Evolutionary conservation across 2,888 invertebrate species (phyloP).

Genomic region (Lithophane semibrunnea): DNA sequence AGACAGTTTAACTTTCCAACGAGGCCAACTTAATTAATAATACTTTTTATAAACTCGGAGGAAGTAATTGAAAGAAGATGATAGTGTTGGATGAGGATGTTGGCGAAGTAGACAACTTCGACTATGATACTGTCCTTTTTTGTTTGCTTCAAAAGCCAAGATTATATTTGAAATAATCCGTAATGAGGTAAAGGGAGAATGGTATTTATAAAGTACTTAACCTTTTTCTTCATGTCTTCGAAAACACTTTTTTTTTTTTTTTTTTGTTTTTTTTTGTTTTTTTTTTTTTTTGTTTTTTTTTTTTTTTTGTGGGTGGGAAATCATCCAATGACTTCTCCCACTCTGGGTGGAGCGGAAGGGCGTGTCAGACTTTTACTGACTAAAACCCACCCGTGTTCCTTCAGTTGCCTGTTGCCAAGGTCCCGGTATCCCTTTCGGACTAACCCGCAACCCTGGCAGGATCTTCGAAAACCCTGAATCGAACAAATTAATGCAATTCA

Average conservation of each 20-base stretch:
- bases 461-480: slow-evolving; percentile 15
- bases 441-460: too few relatives aligned
- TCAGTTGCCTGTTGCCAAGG: too few relatives aligned
- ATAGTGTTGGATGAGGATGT: slow-evolving; percentile 10
- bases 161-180: slow-evolving; percentile 31
- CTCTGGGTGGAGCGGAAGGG: too few relatives aligned
- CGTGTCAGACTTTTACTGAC: too few relatives aligned
- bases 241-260: too few relatives aligned
- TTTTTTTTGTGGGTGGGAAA: too few relatives aligned
- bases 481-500: slow-evolving; percentile 2
- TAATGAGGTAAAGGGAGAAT: slow-evolving; percentile 4
- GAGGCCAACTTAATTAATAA: slow-evolving; percentile 39
- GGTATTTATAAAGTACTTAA: slow-evolving; percentile 19
- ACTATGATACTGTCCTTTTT: neutral
- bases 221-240: neutral
- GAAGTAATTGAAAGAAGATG: slow-evolving; percentile 19
- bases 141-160: slow-evolving; percentile 8
- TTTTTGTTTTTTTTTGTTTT: too few relatives aligned
- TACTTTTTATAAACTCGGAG: slow-evolving; percentile 13
- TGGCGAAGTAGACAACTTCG: neutral
- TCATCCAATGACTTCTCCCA: too few relatives aligned
- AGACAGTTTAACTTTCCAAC: slow-evolving; percentile 33
- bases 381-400: too few relatives aligned
- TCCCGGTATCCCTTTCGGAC: too few relatives aligned
- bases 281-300: too few relatives aligned